These are phyloP conservation scores for Stenodema calcarata DNA, from an alignment of 2,888 invertebrate genomes.

Conservation along the genomic window DNA sequence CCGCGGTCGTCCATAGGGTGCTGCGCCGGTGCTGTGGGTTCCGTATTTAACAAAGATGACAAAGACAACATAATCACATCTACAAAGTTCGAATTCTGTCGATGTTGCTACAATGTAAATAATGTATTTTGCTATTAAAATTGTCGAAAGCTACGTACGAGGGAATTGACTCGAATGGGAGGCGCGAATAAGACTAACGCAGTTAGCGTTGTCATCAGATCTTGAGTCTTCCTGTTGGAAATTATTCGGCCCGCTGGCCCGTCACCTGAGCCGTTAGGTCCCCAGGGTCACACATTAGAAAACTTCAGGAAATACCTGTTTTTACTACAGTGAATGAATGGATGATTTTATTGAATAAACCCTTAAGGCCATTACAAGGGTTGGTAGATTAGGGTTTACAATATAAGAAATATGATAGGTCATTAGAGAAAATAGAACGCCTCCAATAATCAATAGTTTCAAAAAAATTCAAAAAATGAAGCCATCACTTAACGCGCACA, in stretches of 20 bases:
- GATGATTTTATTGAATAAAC: too few relatives aligned
- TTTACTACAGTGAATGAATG: too few relatives aligned
- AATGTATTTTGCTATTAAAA: neutral
- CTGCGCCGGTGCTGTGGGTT: conserved; percentile 17
- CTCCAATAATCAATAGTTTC: too few relatives aligned
- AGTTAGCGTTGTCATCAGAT: neutral
- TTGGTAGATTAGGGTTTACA: too few relatives aligned
- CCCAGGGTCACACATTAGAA: neutral
- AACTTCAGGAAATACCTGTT: too few relatives aligned
- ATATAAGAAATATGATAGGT: too few relatives aligned
- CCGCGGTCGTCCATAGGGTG: conserved; percentile 40
- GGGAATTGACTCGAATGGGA: neutral
- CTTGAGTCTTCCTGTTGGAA: neutral
- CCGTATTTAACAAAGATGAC: conserved; percentile 31
- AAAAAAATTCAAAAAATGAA: too few relatives aligned
- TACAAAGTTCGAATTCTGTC: too few relatives aligned
- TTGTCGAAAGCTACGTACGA: neutral
- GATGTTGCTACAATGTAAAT: neutral
- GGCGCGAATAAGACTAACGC: neutral
- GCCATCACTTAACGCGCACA: too few relatives aligned
- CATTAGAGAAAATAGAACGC: too few relatives aligned
- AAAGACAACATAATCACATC: neutral
- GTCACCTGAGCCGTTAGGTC: neutral
- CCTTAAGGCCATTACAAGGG: too few relatives aligned
- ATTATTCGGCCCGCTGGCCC: neutral